Conservation (phyloP, 2,888 invertebrate genomes). For the Spicauda simplicius region DNA sequence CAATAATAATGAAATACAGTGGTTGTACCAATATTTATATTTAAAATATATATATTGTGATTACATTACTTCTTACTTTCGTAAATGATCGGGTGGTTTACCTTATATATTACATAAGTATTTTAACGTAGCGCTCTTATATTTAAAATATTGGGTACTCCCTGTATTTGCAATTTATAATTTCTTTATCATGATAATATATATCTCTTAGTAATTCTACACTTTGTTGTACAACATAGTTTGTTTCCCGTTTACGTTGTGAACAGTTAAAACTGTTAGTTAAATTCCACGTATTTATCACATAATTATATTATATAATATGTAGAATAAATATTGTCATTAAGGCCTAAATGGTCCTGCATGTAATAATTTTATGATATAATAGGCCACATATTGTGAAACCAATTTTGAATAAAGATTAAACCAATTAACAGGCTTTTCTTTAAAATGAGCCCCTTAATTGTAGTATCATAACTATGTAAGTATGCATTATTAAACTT, state of each 20-base stretch:
- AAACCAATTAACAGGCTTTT: not conserved
- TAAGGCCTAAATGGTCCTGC: conserved; percentile 20
- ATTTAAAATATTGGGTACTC: not conserved
- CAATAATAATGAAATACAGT: no score
- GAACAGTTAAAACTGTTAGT: not conserved
- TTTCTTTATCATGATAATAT: not conserved
- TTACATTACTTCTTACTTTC: not conserved
- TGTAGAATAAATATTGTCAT: not conserved
- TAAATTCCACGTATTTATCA: not conserved
- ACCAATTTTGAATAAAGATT: conserved; percentile 23
- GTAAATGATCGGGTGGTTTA: conserved; percentile 12
- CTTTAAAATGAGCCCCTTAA: not conserved
- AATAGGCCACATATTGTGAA: conserved; percentile 7
- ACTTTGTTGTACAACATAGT: not conserved
- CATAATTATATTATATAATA: not conserved
- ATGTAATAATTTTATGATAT: conserved; percentile 14
- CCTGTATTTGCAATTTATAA: not conserved
- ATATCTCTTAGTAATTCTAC: no score
- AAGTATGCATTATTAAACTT: not conserved
- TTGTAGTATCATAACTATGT: no score
- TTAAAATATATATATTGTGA: not conserved
- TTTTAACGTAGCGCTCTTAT: not conserved
- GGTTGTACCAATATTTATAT: not conserved
- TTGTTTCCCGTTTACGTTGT: no score
- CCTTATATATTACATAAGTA: not conserved